Evolutionary conservation across 2,113 vertebrate genomes (phyloP), one percentile per base, ranked within the genome.

Genomic region (Gobio gobio): DNA sequence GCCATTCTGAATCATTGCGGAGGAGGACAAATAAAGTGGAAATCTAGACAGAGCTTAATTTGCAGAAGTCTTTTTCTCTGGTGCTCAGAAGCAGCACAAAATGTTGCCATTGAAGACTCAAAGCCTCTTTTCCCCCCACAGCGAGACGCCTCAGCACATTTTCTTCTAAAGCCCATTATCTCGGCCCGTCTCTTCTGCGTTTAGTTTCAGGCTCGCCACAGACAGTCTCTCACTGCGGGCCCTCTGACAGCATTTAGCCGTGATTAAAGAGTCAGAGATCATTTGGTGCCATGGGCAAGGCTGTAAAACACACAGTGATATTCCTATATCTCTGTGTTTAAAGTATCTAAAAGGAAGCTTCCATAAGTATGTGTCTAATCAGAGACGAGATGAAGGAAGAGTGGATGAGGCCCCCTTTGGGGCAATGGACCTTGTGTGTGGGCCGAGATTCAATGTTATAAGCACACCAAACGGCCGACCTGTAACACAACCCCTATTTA

Each of bases 81-180:
- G 47, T 81, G 85, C 90, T 92, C 87, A 82, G 56, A 66, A 90
- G 87, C 89, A 90, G 86, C 88, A 91, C 88, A 91, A 90, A 83
- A 88, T 90, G 87, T 92, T 88, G 81, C 88, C 83, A 90, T 92
- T 89, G 87, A 92, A 90, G 89, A 89, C 86, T 89, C 91, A 93
- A 94, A 93, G 90, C 89, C 81, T 91, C 91, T 92, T 91, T 90
- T 78, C 58, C 88, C 90, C 88, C 91, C 84, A 86, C 88, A 91
- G 89, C 86, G 87, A 89, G 88, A 90, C 78, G 89, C 88, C 90
- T 93, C 88, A 89, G 92, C 92, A 90, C 90, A 92, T 90, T 90
- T 83, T 86, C 86, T 91, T 90, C 85, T 93, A 85, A 94, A 94
- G 91, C 93, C 90, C 91, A 94, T 95, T 95, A 94, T 93, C 90